Base-by-base conservation (phyloP, 2,888 invertebrate species). In the Camponotus fellah region DNA sequence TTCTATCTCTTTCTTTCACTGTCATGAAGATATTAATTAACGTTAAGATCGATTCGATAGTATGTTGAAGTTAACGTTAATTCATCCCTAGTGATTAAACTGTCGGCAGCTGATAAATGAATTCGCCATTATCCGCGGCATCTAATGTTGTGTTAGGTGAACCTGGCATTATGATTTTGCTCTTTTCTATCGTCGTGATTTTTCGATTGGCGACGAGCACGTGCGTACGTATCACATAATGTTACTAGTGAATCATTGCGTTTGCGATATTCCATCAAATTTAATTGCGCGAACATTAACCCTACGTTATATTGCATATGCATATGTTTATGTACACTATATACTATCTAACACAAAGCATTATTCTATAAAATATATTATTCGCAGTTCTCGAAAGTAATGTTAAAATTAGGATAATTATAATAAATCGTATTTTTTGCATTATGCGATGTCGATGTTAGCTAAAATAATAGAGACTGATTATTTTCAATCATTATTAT, bases 1-100 rank as follows among this genome's bases (percentile, higher is more conserved):
- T 64, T 85, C n/a, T 60, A 69, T 76, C 69, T 49, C 40, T 60
- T 37, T 68, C 71, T 60, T 10, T 17, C 69, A 43, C 64, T 69
- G 66, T 77, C 79, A 77, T 46, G 66, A 84, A 85, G 87, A 90
- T 90, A 90, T 90, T 90, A 90, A 90, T 90, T 90, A 90, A 90
- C 89, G 82, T 82, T 85, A 68, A 85, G 90, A 90, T 89, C 86
- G 86, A 90, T 88, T 86, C 85, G 87, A 90, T 85, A 85, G 74
- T 85, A 83, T 84, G 90, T 84, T 56, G 85, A 75, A 89, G 87
- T 90, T 89, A 89, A 89, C 89, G 90, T 90, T 90, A 86, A 87
- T 87, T 87, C 90, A 85, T 75, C 65, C 82, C 40, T 76, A 82
- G 76, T 87, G 89, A 90, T 90, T 86, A 86, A 90, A 87, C 86